Evolutionary conservation across 2,797 vertebrate species (phyloP), one percentile per base, ranked within the genome.

Genomic region (Synanceia verrucosa): DNA sequence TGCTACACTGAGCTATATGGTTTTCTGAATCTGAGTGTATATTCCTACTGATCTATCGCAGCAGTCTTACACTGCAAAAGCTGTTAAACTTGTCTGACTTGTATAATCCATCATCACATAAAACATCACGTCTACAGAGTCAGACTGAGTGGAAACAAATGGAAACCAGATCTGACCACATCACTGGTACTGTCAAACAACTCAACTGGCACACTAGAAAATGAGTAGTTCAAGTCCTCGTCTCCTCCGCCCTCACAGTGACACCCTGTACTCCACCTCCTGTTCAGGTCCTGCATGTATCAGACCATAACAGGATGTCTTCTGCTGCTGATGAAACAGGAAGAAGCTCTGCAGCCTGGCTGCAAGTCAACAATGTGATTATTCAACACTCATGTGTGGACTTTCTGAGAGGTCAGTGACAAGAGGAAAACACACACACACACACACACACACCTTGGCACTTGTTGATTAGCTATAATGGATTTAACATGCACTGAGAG

Each of bases 291-390:
- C 69, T 63, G 63, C 57, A 51, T 48, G n/a, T 18, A 60, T 81
- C 72, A 65, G 41, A 14, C 65, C 31, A 82, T 82, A 89, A 89
- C 89, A 90, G 88, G 89, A 89, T 52, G 82, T 67, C 39, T 62
- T 48, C 68, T 1, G 76, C 61, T 19, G 76, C 65, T 65, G 82
- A 89, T 78, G 33, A 76, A 76, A 68, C 6, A 6, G 18, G 31
- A 34, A 59, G 36, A 78, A 65, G 19, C 39, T n/a, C n/a, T n/a
- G n/a, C n/a, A n/a, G 16, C 13, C 11, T 86, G 87, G 85, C 82
- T 0, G 1, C 18, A 2, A 68, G 57, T 90, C 87, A 85, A 89
- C 74, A 82, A 78, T 78, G 52, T 66, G 79, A 70, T 82, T 73
- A 52, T 65, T 88, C 58, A 76, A 79, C 65, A 67, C 65, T 63